These are phyloP conservation scores for Spea bombifrons DNA, from an alignment of 2,113 vertebrate genomes.

Conservation along the genomic window DNA sequence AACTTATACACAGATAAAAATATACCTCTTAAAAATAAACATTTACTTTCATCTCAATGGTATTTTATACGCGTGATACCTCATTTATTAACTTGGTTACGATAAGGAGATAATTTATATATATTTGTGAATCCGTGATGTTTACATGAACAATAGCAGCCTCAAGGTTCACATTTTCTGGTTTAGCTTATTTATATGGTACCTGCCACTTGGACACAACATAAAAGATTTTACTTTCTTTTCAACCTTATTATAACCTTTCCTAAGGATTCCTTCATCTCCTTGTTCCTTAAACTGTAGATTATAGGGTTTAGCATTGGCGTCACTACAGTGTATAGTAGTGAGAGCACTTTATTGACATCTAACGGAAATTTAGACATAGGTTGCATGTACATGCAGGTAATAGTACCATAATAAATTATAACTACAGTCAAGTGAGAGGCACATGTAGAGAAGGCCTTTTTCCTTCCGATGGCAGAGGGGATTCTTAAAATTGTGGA, in stretches of 20 bases:
- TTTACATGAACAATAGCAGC: no score
- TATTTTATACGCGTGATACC: no score
- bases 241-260: background rate
- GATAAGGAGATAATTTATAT: no score
- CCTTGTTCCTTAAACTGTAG: conserved; percentile 44
- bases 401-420: conserved; percentile 54
- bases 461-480: conserved; percentile 29
- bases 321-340: conserved; percentile 52
- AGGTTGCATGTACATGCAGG: conserved; percentile 54
- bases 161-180: no score
- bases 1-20: no score
- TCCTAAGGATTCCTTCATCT: conserved; percentile 20
- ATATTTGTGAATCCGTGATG: no score
- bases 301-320: conserved; percentile 45
- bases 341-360: conserved; percentile 38
- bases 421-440: conserved; percentile 54
- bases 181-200: no score
- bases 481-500: conserved; percentile 41
- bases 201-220: no score
- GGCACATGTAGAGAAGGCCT: conserved; percentile 56
- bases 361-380: conserved; percentile 51
- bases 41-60: no score
- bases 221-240: background rate
- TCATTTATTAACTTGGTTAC: no score
- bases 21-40: no score